These are phyloP conservation scores for Protobothrops flavoviridis DNA, from an alignment of 2,113 vertebrate genomes.

Conservation along the genomic window DNA sequence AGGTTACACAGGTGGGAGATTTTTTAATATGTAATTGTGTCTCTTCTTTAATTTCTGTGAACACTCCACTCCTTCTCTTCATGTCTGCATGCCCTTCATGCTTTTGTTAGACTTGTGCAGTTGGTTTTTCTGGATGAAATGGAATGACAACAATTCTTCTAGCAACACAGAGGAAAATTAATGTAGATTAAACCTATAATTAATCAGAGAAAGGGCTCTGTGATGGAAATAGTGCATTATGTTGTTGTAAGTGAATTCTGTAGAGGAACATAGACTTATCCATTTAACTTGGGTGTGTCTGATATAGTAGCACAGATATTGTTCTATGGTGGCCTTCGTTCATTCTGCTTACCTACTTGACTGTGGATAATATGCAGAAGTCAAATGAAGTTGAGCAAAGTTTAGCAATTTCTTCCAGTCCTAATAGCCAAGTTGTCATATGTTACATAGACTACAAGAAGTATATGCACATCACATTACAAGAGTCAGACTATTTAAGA, in stretches of 20 bases:
- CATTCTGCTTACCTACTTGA: background rate
- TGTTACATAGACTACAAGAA: background rate
- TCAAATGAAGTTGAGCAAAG: background rate
- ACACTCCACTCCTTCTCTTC: background rate
- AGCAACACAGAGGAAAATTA: background rate
- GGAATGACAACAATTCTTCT: background rate
- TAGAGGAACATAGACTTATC: background rate
- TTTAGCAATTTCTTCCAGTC: background rate
- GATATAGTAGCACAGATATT: background rate
- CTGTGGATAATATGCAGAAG: background rate
- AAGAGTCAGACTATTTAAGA: background rate
- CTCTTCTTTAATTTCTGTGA: background rate
- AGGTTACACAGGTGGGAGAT: conserved; percentile 93
- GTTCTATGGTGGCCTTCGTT: background rate
- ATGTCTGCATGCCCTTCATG: background rate
- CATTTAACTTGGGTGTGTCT: background rate
- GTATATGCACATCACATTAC: background rate
- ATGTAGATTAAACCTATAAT: background rate
- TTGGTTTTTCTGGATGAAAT: background rate
- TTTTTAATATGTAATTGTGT: conserved; percentile 1
- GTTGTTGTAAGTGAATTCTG: background rate
- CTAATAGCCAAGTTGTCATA: background rate
- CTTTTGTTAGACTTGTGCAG: background rate
- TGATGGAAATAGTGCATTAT: background rate
- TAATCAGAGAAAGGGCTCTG: background rate